Base-by-base conservation (phyloP, 2,888 invertebrate species). In the Bembecia ichneumoniformis region DNA sequence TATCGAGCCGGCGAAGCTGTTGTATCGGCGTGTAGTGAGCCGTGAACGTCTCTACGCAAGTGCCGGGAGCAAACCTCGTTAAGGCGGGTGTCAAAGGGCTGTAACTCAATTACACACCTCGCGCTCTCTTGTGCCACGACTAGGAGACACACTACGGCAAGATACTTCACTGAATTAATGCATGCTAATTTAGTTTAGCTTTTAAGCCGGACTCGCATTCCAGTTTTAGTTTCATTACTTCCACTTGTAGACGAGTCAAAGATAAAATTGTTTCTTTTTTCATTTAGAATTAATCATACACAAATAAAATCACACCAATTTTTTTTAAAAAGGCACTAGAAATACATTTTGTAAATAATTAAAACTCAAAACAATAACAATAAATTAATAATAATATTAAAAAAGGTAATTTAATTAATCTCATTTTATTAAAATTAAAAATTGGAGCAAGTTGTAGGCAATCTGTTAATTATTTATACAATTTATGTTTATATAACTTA, bases 91-190 rank as follows among this genome's bases (percentile, higher is more conserved):
- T 83, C 86, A 83, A 83, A 84, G 86, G 80, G 77, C 77, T 71
- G 67, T 82, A 83, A 87, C 83, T 78, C 75, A 79, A 87, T 87
- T 86, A 84, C 75, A 74, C 76, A 77, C 78, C 74, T 80, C 66
- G 67, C 68, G 64, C 66, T 58, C 60, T 58, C 55, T 11, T 13
- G 55, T 55, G 52, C 48, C 60, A 62, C 53, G 13, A 45, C 43
- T 40, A 48, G 13, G 16, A 44, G 44, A 44, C 40, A 40, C 40
- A 40, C 40, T 40, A 40, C 17, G 44, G 10, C 44, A 44, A 44
- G 46, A 34, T 34, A 46, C 46, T 28, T 28, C n/a, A 20, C 17
- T 15, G 66, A 62, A 61, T 67, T 68, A 64, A 65, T 67, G 58
- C 51, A 58, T 55, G 58, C 52, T 66, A 66, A 66, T 63, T 63